Percentiles rank a stretch among this genome's conserved stretches.
Evolutionary conservation across 2,888 invertebrate genomes (phyloP).

Genomic region (Cryptocheilus praepositus): DNA sequence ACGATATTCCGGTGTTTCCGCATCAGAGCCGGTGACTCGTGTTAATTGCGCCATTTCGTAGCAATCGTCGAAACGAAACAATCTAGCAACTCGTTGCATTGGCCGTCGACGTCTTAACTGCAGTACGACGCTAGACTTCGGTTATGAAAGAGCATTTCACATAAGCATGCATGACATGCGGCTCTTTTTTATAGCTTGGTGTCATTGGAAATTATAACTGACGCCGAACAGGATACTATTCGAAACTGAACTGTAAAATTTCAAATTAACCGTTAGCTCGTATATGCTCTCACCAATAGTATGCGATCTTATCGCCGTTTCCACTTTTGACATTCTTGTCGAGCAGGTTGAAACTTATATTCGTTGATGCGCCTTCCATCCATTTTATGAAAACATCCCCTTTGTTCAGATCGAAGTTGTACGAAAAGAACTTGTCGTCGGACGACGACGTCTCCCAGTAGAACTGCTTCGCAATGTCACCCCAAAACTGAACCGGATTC

Average conservation of each 20-base stretch:
- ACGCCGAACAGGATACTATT: no score
- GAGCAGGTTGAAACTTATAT: constrained; percentile 95
- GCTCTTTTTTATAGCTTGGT: no score
- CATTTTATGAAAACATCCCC: constrained; percentile 95
- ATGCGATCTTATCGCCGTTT: constrained; percentile 92
- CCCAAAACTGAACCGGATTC: constrained; percentile 95
- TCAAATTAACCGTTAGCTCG: background rate
- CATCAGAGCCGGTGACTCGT: no score
- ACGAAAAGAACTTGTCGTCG: constrained; percentile 87
- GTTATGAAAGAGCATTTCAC: no score
- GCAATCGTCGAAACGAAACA: no score
- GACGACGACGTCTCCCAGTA: constrained; percentile 91
- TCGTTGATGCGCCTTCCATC: constrained; percentile 96
- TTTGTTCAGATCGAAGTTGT: constrained; percentile 92
- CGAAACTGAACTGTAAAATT: constrained; percentile 5
- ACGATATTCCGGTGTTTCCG: no score
- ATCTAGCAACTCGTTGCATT: no score
- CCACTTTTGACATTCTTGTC: constrained; percentile 94
- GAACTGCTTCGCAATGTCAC: constrained; percentile 92
- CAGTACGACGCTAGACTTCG: no score
- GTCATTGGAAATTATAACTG: no score
- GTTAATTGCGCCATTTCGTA: no score
- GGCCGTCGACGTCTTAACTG: no score
- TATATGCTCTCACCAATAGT: constrained; percentile 85
- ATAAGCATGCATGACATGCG: no score